phyloP scores from a whole-genome alignment of 2,113 vertebrate genomes.

The Phyllostomus discolor region DNA sequence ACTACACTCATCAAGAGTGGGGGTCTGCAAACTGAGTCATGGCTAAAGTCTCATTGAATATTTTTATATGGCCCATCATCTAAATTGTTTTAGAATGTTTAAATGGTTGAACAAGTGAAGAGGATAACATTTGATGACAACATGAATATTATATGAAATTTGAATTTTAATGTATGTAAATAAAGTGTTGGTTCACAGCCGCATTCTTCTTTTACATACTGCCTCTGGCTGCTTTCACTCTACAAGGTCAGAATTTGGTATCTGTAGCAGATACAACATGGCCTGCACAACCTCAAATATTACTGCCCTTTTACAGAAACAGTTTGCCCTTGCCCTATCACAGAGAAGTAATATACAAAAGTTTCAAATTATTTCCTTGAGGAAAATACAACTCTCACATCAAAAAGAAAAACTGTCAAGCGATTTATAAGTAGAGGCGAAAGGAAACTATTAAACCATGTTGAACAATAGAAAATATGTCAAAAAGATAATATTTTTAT shows the following conservation, averaged over 20 bases:
- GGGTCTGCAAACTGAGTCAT: not conserved
- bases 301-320: not conserved
- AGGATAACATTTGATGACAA: not conserved
- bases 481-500: not conserved
- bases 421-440: not conserved
- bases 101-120: not conserved
- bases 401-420: not conserved
- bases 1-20: not conserved
- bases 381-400: not conserved
- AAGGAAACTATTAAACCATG: not conserved
- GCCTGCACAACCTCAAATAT: not conserved
- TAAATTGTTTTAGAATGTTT: not conserved
- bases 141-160: not conserved
- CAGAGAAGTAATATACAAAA: not conserved
- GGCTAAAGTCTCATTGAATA: not conserved
- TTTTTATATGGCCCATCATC: not conserved
- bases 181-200: not conserved
- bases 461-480: not conserved
- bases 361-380: not conserved
- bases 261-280: rapidly evolving
- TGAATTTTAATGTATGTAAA: not conserved
- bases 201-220: rapidly evolving
- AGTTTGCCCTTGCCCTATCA: not conserved
- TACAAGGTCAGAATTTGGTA: not conserved
- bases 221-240: not conserved